phyloP scores from a whole-genome alignment of 2,113 vertebrate genomes.

The Dipodomys spectabilis region DNA sequence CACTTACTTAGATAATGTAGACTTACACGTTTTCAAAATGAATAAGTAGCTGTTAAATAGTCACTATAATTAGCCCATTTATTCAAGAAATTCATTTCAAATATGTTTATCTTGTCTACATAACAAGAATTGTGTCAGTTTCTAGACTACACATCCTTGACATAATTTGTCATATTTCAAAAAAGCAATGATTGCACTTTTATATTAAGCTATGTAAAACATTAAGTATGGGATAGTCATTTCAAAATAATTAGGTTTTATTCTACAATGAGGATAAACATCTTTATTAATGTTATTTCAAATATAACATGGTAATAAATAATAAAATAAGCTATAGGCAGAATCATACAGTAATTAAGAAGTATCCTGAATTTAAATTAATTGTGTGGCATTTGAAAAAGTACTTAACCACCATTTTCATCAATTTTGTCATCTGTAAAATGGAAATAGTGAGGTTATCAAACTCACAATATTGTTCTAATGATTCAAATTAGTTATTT shows the following conservation, averaged over 20 bases:
- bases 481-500: background rate
- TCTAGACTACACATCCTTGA: background rate
- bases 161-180: background rate
- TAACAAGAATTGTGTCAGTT: background rate
- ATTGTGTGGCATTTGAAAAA: background rate
- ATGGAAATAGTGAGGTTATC: background rate
- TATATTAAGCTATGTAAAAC: background rate
- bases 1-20: too few relatives aligned
- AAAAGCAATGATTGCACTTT: background rate
- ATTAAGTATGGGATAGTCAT: background rate
- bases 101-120: background rate
- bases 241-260: background rate
- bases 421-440: background rate
- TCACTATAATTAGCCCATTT: background rate
- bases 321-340: background rate
- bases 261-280: background rate
- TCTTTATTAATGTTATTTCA: background rate
- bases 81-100: background rate
- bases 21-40: too few relatives aligned
- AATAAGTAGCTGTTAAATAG: background rate
- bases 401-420: background rate
- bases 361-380: background rate
- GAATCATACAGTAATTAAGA: background rate
- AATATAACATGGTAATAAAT: background rate
- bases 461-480: background rate